A percentile compares a stretch with the other conserved stretches of the same genome.
phyloP scores from a whole-genome alignment of 2,797 vertebrate genomes.

The Eidolon dupreanum region DNA sequence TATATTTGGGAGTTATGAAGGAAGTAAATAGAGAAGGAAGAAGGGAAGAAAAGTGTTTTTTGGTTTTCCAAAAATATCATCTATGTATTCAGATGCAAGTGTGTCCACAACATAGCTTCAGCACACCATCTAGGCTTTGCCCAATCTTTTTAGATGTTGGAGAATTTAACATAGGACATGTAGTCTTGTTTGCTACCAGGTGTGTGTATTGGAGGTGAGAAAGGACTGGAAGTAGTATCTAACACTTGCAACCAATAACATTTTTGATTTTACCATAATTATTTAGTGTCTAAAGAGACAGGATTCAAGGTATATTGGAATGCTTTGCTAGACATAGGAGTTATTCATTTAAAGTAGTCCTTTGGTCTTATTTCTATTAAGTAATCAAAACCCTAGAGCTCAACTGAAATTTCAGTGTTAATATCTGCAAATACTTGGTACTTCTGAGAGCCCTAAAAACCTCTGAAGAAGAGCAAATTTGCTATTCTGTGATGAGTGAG shows the following conservation, averaged over 20 bases:
- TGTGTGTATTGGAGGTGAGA: not conserved
- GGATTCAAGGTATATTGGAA: not conserved
- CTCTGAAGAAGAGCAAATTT: not conserved
- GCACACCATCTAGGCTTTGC: not conserved
- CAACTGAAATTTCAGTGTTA: not conserved
- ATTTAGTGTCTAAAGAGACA: not conserved
- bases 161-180: not conserved
- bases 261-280: not conserved
- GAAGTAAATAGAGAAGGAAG: not conserved
- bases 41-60: not conserved
- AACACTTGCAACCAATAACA: not conserved
- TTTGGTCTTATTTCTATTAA: not conserved
- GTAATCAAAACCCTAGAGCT: not conserved
- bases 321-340: not conserved
- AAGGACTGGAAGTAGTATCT: not conserved
- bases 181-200: not conserved
- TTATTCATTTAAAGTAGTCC: not conserved
- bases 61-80: not conserved
- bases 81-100: not conserved
- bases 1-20: not conserved
- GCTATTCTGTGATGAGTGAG: not conserved
- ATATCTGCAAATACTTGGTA: not conserved
- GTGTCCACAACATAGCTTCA: not conserved
- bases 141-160: not conserved
- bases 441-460: not conserved